Evolutionary conservation across 2,888 invertebrate species (phyloP), one percentile per base, ranked within the genome.

Genomic region (Coelinius sp.): DNA sequence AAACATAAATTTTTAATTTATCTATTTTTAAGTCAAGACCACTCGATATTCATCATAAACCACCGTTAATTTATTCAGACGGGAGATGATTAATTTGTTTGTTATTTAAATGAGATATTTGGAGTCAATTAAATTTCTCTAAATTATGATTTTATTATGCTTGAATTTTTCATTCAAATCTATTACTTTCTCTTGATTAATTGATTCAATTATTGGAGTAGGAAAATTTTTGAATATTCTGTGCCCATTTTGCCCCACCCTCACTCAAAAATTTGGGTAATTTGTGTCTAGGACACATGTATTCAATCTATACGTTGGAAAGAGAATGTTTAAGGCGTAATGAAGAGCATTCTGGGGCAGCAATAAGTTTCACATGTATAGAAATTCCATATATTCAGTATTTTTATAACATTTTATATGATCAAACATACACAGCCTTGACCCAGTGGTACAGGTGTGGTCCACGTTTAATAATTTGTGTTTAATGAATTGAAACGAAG

Each of bases 381-480:
- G 35, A 49, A 27, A 25, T 31, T 17, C 6, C 22, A 10, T 31
- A 35, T 24, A 24, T 24, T 38, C 24, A 20, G 24, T 59, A 5
- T 59, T 59, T 63, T 63, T 63, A 56, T 56, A 14, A n/a, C n/a
- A n/a, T 8, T 38, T 62, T 35, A 24, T 27, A n/a, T 20, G 38
- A 67, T 22, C 35, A 10, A 24, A 38, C 22, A 67, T 35, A 24
- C 66, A 73, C 76, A 78, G 76, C 79, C 79, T 80, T 80, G 79
- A 80, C 79, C 79, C 71, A 79, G 76, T 75, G 71, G 59, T 44
- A 35, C 59, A 68, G 68, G 59, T 68, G 68, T 68, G 74, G 49
- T 8, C 35, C 27, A 56, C 59, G 53, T 68, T 31, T 53, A 63
- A 62, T 49, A 27, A 64, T 20, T 24, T 53, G 35, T 24, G 27